These are phyloP conservation scores for Troides aeacus DNA, from an alignment of 2,888 invertebrate species.

Conservation along the genomic window DNA sequence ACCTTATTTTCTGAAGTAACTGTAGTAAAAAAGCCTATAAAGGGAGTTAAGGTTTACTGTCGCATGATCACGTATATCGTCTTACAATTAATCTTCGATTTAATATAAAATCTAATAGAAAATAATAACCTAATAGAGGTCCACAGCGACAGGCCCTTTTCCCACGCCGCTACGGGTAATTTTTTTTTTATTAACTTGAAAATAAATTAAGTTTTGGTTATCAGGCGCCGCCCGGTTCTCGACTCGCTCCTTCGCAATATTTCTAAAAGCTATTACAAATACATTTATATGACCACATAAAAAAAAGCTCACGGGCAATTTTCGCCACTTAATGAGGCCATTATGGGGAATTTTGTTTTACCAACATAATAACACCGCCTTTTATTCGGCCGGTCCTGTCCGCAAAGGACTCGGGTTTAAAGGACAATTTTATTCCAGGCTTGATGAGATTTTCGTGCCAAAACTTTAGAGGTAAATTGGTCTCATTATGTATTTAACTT, in stretches of 20 bases:
- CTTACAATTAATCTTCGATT: constrained; percentile 77
- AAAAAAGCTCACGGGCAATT: constrained; percentile 78
- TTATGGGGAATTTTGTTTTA: constrained; percentile 80
- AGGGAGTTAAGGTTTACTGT: constrained; percentile 36
- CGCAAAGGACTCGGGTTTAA: constrained; percentile 72
- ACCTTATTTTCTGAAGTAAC: background rate
- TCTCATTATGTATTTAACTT: constrained; percentile 72
- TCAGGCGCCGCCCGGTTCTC: constrained; percentile 72
- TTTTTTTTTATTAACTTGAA: constrained; percentile 68
- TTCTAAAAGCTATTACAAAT: constrained; percentile 80
- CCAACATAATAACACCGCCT: constrained; percentile 79
- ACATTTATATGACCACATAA: constrained; percentile 76
- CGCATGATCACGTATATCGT: constrained; percentile 63
- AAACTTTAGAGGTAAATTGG: constrained; percentile 74
- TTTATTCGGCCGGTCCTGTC: constrained; percentile 71
- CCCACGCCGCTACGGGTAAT: constrained; percentile 75
- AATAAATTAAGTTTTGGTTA: constrained; percentile 79
- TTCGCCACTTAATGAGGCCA: constrained; percentile 80
- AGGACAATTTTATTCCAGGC: constrained; percentile 75
- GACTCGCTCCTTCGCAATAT: constrained; percentile 77
- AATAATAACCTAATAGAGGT: constrained; percentile 79
- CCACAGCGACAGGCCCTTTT: constrained; percentile 77
- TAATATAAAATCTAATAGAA: constrained; percentile 78
- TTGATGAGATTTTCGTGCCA: constrained; percentile 79
- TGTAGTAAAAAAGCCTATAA: background rate